Percentiles rank a stretch among this genome's conserved stretches.
phyloP scores from a whole-genome alignment of 2,797 vertebrate species.

The Bryconaethiops microstoma region DNA sequence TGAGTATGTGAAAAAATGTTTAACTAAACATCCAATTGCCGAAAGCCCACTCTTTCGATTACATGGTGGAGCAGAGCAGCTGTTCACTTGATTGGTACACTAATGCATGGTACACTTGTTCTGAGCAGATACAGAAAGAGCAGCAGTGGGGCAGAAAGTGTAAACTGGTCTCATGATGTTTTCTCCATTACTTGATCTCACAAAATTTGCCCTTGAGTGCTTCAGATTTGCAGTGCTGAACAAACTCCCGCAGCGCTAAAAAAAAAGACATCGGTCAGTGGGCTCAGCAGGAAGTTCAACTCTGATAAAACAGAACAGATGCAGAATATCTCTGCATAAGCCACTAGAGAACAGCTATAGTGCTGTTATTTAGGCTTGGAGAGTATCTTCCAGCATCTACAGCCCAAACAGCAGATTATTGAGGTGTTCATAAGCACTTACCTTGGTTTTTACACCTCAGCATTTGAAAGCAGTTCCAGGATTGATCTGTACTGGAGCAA shows the following conservation, averaged over 20 bases:
- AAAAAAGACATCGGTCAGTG: neutral
- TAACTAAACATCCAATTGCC: no score
- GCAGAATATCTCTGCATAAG: neutral
- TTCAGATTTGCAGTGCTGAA: neutral
- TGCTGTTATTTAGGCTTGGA: neutral
- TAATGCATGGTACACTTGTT: no score
- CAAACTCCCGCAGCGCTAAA: neutral
- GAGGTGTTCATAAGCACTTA: neutral
- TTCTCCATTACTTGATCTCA: constrained; percentile 2
- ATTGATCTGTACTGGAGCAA: neutral
- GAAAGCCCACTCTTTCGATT: no score
- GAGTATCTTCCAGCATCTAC: neutral
- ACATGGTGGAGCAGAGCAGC: no score
- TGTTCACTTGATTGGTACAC: no score
- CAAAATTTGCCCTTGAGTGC: constrained; percentile 15
- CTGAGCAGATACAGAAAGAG: no score
- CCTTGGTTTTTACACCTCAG: neutral
- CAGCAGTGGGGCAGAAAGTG: neutral
- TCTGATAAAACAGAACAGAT: neutral
- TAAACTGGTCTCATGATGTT: constrained; percentile 12
- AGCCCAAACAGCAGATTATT: neutral
- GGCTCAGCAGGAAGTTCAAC: constrained; percentile 6
- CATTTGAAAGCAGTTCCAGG: neutral
- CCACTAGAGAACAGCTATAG: neutral
- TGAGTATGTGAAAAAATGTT: no score